These are phyloP conservation scores for Tetheella fluctuosa DNA, from an alignment of 2,888 invertebrate species.

Conservation along the genomic window DNA sequence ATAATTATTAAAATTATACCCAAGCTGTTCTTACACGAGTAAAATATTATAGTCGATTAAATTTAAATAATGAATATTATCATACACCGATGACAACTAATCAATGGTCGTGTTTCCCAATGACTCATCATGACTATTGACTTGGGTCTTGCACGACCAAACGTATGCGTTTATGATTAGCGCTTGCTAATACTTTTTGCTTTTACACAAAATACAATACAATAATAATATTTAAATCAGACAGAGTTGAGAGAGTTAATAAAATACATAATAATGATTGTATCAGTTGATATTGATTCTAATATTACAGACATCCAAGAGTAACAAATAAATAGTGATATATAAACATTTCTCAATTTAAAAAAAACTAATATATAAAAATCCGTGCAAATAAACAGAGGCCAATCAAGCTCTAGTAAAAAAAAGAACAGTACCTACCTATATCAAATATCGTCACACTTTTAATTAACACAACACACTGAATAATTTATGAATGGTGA, in stretches of 20 bases:
- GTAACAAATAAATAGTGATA: too few relatives aligned
- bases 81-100: background rate
- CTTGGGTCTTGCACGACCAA: background rate
- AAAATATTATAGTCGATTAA: background rate
- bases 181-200: background rate
- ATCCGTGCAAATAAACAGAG: background rate
- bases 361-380: background rate
- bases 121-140: background rate
- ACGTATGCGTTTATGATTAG: background rate
- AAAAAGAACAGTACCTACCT: background rate
- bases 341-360: too few relatives aligned
- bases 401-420: background rate
- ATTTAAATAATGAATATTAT: background rate
- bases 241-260: too few relatives aligned
- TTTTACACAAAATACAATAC: background rate
- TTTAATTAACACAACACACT: conserved; percentile 5
- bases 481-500: conserved; percentile 1
- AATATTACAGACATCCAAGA: too few relatives aligned
- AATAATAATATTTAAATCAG: too few relatives aligned
- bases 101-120: background rate
- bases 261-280: too few relatives aligned
- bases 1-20: too few relatives aligned
- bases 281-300: too few relatives aligned
- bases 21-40: conserved; percentile 2
- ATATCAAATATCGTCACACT: background rate